phyloP scores from a whole-genome alignment of 2,888 invertebrate species.

The Neoascia interrupta region DNA sequence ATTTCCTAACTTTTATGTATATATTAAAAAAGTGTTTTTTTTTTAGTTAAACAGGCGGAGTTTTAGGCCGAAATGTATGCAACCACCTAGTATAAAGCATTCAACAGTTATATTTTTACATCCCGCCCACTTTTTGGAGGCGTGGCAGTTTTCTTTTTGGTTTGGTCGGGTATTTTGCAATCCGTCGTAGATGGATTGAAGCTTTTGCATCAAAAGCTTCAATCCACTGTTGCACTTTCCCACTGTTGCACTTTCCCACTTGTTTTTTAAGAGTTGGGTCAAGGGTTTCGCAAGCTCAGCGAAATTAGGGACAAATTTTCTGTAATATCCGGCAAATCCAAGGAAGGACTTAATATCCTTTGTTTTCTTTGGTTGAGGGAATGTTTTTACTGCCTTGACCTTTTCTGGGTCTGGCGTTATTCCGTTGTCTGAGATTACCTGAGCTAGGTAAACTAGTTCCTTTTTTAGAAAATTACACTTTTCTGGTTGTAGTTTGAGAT shows the following conservation, averaged over 20 bases:
- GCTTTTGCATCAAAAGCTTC: too few relatives aligned
- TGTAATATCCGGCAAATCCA: conserved; percentile 2
- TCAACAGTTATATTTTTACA: too few relatives aligned
- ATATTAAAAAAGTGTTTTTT: too few relatives aligned
- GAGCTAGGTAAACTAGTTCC: background rate
- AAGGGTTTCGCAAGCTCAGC: background rate
- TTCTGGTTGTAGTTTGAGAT: background rate
- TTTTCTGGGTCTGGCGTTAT: background rate
- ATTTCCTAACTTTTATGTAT: too few relatives aligned
- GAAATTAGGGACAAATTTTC: background rate
- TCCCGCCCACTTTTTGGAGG: too few relatives aligned
- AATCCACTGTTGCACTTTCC: too few relatives aligned
- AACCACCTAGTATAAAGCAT: background rate
- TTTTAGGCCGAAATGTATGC: too few relatives aligned
- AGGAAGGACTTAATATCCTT: conserved; percentile 6
- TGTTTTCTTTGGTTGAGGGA: background rate
- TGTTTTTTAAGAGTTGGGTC: background rate
- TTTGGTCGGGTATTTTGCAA: too few relatives aligned
- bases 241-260: background rate
- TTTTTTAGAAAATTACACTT: too few relatives aligned
- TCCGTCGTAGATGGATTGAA: too few relatives aligned
- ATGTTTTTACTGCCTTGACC: background rate
- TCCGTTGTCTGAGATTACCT: background rate
- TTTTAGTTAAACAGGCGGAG: too few relatives aligned
- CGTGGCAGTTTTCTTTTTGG: too few relatives aligned